These are phyloP conservation scores for Mactromeris polynyma DNA, from an alignment of 2,888 invertebrate genomes.

Conservation along the genomic window DNA sequence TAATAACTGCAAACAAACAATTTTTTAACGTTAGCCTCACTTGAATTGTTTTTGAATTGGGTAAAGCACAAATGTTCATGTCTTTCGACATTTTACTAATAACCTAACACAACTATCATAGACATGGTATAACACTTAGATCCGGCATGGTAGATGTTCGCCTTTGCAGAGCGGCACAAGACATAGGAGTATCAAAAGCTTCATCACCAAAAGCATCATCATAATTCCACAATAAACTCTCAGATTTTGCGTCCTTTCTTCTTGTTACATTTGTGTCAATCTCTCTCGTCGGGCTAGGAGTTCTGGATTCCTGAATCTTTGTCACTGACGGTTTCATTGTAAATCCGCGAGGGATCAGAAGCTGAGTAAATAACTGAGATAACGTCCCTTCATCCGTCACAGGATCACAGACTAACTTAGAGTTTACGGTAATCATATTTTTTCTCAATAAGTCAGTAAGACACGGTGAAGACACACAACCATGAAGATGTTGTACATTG, in stretches of 20 bases:
- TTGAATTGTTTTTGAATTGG: no score
- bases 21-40: no score
- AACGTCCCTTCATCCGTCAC: slow-evolving; percentile 44
- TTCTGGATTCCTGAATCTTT: slow-evolving; percentile 7
- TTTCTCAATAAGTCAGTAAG: slow-evolving; percentile 73
- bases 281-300: neutral
- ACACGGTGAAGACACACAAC: slow-evolving; percentile 75
- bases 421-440: slow-evolving; percentile 53
- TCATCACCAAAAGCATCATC: neutral
- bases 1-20: no score
- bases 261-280: neutral
- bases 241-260: neutral
- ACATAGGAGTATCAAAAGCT: neutral
- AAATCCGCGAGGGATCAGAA: slow-evolving; percentile 49
- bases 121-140: slow-evolving; percentile 55
- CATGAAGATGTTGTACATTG: neutral
- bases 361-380: slow-evolving; percentile 52
- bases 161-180: slow-evolving; percentile 52
- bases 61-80: no score
- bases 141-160: slow-evolving; percentile 69
- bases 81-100: no score
- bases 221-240: neutral
- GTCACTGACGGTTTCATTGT: slow-evolving; percentile 35
- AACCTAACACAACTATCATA: slow-evolving; percentile 20
- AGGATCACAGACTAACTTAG: slow-evolving; percentile 40